Conservation (phyloP, 2,888 invertebrate species). For the Zaprionus lineosus region DNA sequence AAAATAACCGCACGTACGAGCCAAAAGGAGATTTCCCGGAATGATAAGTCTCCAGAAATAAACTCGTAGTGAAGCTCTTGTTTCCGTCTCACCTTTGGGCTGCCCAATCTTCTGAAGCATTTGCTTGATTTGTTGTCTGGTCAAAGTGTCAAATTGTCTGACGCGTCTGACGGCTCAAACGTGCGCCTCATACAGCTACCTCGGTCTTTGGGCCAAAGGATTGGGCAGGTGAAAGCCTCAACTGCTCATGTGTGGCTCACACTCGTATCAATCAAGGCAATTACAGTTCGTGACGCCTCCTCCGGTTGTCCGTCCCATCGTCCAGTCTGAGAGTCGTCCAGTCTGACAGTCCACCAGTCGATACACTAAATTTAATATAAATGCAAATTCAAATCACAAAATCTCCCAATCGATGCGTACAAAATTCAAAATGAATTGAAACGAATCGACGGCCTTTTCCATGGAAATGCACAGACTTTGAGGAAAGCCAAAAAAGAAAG, state of each 20-base stretch:
- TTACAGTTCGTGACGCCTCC: constrained; percentile 42
- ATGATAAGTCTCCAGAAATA: constrained; percentile 58
- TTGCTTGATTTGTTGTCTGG: constrained; percentile 13
- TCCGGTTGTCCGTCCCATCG: constrained; percentile 6
- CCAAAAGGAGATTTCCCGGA: constrained; percentile 56
- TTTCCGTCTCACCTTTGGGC: not conserved
- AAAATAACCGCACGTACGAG: constrained; percentile 66
- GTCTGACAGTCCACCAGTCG: too few species aligned
- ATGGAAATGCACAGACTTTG: constrained; percentile 68
- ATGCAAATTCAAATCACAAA: constrained; percentile 63
- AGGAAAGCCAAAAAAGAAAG: constrained; percentile 23
- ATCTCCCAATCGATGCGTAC: constrained; percentile 62
- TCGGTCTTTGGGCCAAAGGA: constrained; percentile 8
- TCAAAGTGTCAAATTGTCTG: constrained; percentile 21
- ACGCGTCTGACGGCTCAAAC: constrained; percentile 15
- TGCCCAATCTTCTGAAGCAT: constrained; percentile 4
- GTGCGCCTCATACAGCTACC: too few species aligned
- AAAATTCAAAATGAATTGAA: constrained; percentile 76
- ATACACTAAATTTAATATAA: constrained; percentile 65
- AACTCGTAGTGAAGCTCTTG: not conserved
- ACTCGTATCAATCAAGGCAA: constrained; percentile 66
- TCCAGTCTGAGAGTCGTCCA: too few species aligned
- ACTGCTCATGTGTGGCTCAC: constrained; percentile 8
- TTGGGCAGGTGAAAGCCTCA: constrained; percentile 38
- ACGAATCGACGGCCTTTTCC: constrained; percentile 60